These are phyloP conservation scores for Conus betulinus DNA, from an alignment of 1,140 invertebrate species.

Conservation along the genomic window DNA sequence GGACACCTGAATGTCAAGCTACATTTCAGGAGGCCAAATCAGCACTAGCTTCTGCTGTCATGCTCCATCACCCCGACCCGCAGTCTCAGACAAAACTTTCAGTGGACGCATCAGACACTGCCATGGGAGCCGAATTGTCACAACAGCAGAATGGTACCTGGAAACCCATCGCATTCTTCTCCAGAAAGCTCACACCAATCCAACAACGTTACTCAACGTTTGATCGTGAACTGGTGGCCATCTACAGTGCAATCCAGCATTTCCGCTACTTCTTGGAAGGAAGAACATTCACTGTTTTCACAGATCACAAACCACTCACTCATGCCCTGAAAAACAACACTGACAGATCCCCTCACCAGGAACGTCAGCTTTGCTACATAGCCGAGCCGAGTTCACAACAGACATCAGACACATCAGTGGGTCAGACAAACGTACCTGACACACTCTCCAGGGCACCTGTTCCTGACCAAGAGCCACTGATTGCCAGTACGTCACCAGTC, in stretches of 20 bases:
- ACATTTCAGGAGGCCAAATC: not conserved
- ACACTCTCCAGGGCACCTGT: too few relatives aligned
- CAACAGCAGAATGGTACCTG: too few relatives aligned
- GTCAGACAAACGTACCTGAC: too few relatives aligned
- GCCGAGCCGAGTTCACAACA: not conserved
- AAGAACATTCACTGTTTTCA: slow-evolving; percentile 66
- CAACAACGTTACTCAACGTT: slow-evolving; percentile 57
- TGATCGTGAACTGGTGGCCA: slow-evolving; percentile 76
- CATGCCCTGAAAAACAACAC: not conserved
- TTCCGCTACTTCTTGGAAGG: slow-evolving; percentile 76
- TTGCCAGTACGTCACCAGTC: too few relatives aligned
- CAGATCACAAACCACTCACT: slow-evolving; percentile 72
- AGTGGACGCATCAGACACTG: too few relatives aligned
- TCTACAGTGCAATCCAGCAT: slow-evolving; percentile 73
- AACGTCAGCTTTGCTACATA: slow-evolving; percentile 11
- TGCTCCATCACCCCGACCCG: too few relatives aligned
- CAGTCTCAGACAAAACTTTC: too few relatives aligned
- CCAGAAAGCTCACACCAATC: too few relatives aligned
- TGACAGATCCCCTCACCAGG: slow-evolving; percentile 4
- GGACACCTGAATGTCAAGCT: not conserved
- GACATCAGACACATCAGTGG: not conserved
- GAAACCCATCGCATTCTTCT: too few relatives aligned
- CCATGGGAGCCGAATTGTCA: too few relatives aligned
- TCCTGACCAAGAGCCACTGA: too few relatives aligned
- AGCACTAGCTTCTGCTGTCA: not conserved